These are phyloP conservation scores for Mus pahari DNA, from an alignment of 2,113 vertebrate species.

Conservation along the genomic window DNA sequence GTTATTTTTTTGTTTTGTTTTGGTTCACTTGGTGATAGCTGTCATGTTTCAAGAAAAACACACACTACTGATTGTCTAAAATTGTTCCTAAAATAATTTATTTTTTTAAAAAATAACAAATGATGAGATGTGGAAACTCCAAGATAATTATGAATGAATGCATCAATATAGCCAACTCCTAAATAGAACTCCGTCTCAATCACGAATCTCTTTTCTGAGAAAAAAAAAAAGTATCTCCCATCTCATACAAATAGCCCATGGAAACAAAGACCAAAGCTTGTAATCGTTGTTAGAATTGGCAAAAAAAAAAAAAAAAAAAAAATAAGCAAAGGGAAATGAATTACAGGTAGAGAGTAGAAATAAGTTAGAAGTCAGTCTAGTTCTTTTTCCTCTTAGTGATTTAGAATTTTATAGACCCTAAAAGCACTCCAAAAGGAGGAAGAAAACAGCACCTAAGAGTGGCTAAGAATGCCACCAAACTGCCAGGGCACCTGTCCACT, in stretches of 20 bases:
- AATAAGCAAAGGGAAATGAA: background rate
- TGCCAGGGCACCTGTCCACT: background rate
- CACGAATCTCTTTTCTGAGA: background rate
- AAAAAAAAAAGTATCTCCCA: background rate
- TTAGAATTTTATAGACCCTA: background rate
- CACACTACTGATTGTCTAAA: conserved; percentile 3
- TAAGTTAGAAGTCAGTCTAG: conserved; percentile 8
- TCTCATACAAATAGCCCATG: background rate
- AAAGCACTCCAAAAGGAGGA: conserved; percentile 8
- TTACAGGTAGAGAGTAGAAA: conserved; percentile 11
- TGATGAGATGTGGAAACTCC: background rate
- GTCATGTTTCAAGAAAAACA: conserved; percentile 18
- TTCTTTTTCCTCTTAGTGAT: background rate
- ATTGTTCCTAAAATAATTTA: background rate
- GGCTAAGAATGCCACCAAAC: background rate
- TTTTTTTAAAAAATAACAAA: conserved; percentile 9
- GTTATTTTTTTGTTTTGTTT: background rate
- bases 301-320: too few species aligned
- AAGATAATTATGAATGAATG: conserved; percentile 32
- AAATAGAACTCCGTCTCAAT: conserved; percentile 17
- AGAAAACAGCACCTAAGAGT: background rate
- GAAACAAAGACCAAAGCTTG: conserved; percentile 15
- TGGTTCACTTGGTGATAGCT: background rate
- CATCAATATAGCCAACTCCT: background rate
- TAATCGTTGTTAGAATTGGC: background rate